Base-by-base conservation (phyloP, 2,113 vertebrate genomes). In the Rhinoptilus africanus region DNA sequence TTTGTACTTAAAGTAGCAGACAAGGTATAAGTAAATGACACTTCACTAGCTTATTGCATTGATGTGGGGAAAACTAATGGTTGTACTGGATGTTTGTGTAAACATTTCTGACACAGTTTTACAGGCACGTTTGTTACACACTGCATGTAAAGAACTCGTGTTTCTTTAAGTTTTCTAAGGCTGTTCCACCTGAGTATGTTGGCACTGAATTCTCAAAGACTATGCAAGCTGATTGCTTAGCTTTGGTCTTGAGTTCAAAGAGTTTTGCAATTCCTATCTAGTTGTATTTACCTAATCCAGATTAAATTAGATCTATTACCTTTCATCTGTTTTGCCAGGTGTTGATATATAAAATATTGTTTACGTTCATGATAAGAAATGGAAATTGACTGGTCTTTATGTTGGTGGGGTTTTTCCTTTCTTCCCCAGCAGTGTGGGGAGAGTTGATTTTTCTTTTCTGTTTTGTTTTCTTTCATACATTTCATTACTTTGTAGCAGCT, bases 361-460 rank as follows among this genome's bases (percentile, higher is more conserved):
- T 94, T 96, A 78, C 47, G 51, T 12, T 89, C 47, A 23, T 84
- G 37, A 81, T 81, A 30, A 75, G 67, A 91, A 89, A 92, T 56
- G 6, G 45, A 79, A 72, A 91, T 67, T 81, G 56, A 51, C 53
- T 54, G 3, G 2, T 30, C 13, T 43, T 92, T 47, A 56, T 30
- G 9, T 82, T 34, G 67, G 75, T 43, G 10, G 21, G 34, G 7
- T 39, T 63, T 86, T 84, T 73, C 2, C 5, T 88, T 68, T 66
- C 28, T 74, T 80, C 30, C 4, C 8, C 14, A 56, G 35, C 5
- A 56, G 26, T 1, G 0, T 35, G 7, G 48, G 18, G 34, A 72
- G 27, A n/a, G 43, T 66, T 77, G 2, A 1, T 34, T 48, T 54
- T 57, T 79, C 27, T 43, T 51, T 26, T 24, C 13, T 53, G 3